phyloP scores from a whole-genome alignment of 2,113 vertebrate species.

The Microcebus ravelobensis region DNA sequence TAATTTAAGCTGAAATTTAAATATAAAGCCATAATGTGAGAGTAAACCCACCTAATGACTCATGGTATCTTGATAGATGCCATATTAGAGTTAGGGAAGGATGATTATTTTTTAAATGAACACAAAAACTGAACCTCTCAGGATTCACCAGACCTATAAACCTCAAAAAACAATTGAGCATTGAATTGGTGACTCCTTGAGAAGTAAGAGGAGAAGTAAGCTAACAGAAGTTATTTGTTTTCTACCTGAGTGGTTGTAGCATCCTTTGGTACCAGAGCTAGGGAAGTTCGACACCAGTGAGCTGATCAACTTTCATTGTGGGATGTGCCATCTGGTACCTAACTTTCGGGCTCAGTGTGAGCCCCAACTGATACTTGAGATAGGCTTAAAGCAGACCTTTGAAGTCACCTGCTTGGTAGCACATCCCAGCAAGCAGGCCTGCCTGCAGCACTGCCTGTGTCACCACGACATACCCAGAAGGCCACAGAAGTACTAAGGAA shows the following conservation, averaged over 20 bases:
- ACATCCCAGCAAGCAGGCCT: conserved; percentile 70
- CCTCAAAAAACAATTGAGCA: neutral
- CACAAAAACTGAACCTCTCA: neutral
- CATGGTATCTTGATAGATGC: neutral
- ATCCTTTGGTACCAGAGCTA: conserved; percentile 23
- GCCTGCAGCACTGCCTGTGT: conserved; percentile 61
- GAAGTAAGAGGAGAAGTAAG: neutral
- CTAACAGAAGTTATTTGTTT: conserved; percentile 5
- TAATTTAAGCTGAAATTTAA: conserved; percentile 29
- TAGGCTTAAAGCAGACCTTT: conserved; percentile 68
- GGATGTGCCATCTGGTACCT: conserved; percentile 62
- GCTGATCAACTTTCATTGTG: conserved; percentile 56
- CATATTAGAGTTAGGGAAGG: neutral
- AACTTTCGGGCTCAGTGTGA: conserved; percentile 71
- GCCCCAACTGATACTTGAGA: conserved; percentile 61
- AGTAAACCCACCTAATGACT: conserved; percentile 15
- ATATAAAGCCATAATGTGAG: neutral
- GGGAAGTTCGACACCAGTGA: conserved; percentile 10
- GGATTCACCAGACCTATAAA: conserved; percentile 3
- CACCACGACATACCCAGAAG: conserved; percentile 57
- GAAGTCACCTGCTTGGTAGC: conserved; percentile 67
- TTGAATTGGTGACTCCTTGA: neutral
- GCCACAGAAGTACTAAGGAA: conserved; percentile 71
- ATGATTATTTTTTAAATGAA: neutral
- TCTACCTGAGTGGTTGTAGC: neutral